Conservation (phyloP, 2,797 vertebrate species). For the Hoplostethus mediterraneus region DNA sequence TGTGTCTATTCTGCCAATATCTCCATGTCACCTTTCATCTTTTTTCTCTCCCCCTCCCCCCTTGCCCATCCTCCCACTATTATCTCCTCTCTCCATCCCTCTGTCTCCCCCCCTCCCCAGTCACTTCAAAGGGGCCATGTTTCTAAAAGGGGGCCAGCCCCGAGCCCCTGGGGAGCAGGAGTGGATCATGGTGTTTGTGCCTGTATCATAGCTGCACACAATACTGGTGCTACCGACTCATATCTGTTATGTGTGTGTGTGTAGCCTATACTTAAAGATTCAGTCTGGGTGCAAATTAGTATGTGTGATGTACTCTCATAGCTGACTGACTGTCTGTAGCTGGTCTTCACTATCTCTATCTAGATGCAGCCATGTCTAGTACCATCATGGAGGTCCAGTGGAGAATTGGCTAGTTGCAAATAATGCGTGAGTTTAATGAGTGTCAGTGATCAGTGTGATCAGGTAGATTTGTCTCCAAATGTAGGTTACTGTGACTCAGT, state of each 20-base stretch:
- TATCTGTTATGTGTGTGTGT: constrained; percentile 9
- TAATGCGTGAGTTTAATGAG: background rate
- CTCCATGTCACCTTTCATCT: background rate
- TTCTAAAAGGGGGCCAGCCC: constrained; percentile 57
- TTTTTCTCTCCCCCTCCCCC: constrained; percentile 2
- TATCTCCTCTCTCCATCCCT: constrained; percentile 21
- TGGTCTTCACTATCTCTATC: background rate
- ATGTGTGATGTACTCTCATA: background rate
- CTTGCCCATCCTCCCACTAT: constrained; percentile 2
- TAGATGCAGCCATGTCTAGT: too few species aligned
- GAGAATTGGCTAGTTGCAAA: too few species aligned
- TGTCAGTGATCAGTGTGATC: background rate
- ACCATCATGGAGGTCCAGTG: too few species aligned
- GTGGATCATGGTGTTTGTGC: constrained; percentile 34
- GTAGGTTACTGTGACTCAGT: too few species aligned
- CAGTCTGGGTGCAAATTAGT: constrained; percentile 2
- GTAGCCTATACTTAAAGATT: constrained; percentile 5
- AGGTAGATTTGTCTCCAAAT: too few species aligned
- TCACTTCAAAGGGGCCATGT: constrained; percentile 70
- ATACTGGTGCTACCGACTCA: background rate
- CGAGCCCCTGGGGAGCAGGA: constrained; percentile 15
- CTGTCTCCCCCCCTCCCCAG: constrained; percentile 11
- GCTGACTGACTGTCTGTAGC: background rate
- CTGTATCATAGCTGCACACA: constrained; percentile 37
- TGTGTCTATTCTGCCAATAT: background rate